Evolutionary conservation across 2,888 invertebrate species (phyloP), one percentile per base, ranked within the genome.

Genomic region (Corbicula japonica): DNA sequence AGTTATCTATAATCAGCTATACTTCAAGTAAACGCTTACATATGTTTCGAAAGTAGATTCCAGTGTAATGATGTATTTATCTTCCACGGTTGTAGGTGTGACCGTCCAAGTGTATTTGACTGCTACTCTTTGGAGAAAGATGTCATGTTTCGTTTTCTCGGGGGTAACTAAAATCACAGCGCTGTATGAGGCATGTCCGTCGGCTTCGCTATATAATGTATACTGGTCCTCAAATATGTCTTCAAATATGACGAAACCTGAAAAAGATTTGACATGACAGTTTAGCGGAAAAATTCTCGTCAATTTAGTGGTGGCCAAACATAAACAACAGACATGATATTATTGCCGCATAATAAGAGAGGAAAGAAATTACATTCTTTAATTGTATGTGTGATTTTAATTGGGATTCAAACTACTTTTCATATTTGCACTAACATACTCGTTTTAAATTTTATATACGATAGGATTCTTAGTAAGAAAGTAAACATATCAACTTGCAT

Each of bases 91-190:
- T 4, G 84, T 86, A 6, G 85, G 85, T 18, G 72, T 84, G 18
- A 88, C 89, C 15, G 82, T 80, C 86, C 87, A 89, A 2, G 83
- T 78, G 41, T 85, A 84, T 21, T 76, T 85, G 2, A 87, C 86
- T 23, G 86, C 82, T 3, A 75, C 76, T 28, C 87, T 60, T 62
- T 83, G 72, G n/a, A 87, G 70, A 68, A 87, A 87, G 18, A 86
- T 68, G 18, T 73, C 76, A 8, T 69, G 23, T 38, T 50, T 44
- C n/a, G 61, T 50, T 23, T 18, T 46, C 5, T 70, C 68, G 2
- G 74, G 41, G 28, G 65, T 71, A 10, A 76, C 70, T 8, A 80
- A 15, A 38, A 83, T 76, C 0, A 86, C 69, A 10, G 68, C 63
- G 15, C 68, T 66, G 50, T 79, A 83, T 12, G 83, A 63, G 0